Evolutionary conservation across 2,113 vertebrate species (phyloP), one percentile per base, ranked within the genome.

Genomic region (Excalfactoria chinensis): DNA sequence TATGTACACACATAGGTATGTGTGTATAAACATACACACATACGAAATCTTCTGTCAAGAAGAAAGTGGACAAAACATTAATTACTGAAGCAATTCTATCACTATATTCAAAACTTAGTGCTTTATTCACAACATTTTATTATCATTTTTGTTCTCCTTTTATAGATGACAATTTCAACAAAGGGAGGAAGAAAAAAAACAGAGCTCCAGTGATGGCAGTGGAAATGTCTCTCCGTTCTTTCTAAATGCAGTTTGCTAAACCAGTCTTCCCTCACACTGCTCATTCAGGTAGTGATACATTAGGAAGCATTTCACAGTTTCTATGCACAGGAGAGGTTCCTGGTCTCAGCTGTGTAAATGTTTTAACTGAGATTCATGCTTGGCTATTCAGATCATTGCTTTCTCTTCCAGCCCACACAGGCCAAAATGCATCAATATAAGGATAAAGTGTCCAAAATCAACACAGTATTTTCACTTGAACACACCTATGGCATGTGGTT

Each of bases 291-390:
- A 84, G 72, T 0, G 0, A 72, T 73, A 25, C 2, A 13, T 48
- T 96, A 84, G 86, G 91, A 89, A 92, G 75, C 58, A 59, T 75
- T 92, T 96, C 70, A 94, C 55, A 89, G 84, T 67, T 91, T 51
- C 84, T 89, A 34, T 87, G 84, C 82, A 63, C 92, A 92, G 92
- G 82, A 97, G 85, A 93, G 94, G 91, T 95, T 95, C 77, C 79
- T 96, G 68, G 30, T 93, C 79, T 96, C 96, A 96, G 96, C 97
- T 97, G 95, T 96, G 94, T 97, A 96, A 97, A 96, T 95, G 95
- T 97, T 97, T 96, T 96, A 97, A 96, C 87, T 95, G 95, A 93
- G 94, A 96, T 93, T 95, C 85, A 32, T 95, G 93, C 95, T 89
- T 66, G 92, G 64, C 92, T 94, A 76, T 94, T 94, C 93, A 96